These are phyloP conservation scores for Polydrusus cervinus DNA, from an alignment of 2,888 invertebrate species.

Conservation along the genomic window DNA sequence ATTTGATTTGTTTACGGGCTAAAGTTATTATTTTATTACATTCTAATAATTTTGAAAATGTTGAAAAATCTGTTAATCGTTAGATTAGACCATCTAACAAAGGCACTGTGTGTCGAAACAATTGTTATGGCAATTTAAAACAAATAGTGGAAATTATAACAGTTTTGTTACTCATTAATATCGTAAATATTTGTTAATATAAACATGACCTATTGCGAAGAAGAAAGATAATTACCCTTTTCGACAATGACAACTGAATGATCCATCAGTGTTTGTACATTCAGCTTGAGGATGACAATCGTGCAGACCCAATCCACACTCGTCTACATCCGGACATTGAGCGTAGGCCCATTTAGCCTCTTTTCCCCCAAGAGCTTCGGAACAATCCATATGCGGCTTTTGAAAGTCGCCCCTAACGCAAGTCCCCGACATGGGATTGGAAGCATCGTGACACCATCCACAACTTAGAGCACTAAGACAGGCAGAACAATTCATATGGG, in stretches of 20 bases:
- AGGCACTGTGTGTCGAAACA: no score
- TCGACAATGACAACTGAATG: slow-evolving; percentile 91
- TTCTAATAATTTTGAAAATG: no score
- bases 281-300: slow-evolving; percentile 93
- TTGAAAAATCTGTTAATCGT: no score
- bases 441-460: slow-evolving; percentile 94
- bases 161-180: no score
- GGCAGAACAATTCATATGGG: slow-evolving; percentile 83
- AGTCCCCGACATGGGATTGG: slow-evolving; percentile 91
- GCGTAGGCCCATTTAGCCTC: slow-evolving; percentile 93
- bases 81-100: no score
- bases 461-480: slow-evolving; percentile 91
- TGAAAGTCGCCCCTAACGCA: slow-evolving; percentile 92
- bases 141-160: no score
- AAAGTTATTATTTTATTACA: no score
- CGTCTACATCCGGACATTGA: slow-evolving; percentile 94
- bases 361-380: slow-evolving; percentile 78
- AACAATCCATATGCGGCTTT: slow-evolving; percentile 83
- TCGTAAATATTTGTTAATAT: no score
- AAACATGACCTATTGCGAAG: no score
- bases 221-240: slow-evolving; percentile 71
- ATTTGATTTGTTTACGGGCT: no score
- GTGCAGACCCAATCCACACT: slow-evolving; percentile 90
- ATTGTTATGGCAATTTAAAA: no score
- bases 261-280: slow-evolving; percentile 93